phyloP scores from a whole-genome alignment of 2,797 vertebrate species.

The Sebastes itinus region DNA sequence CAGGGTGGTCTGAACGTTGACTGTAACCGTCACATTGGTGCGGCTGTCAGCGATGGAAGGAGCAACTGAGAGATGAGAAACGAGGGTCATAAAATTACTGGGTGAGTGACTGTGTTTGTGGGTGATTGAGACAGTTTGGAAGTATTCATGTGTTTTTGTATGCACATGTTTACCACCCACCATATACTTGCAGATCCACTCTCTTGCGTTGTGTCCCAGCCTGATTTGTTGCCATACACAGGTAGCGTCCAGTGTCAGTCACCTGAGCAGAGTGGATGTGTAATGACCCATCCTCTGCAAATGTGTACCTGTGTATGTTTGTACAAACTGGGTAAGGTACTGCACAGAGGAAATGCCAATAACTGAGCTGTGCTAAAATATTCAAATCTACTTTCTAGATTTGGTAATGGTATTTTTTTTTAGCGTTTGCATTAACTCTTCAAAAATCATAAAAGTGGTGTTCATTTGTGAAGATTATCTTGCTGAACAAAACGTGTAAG shows the following conservation, averaged over 20 bases:
- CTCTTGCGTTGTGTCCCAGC: conserved; percentile 90
- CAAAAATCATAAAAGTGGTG: too few relatives aligned
- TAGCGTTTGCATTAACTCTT: too few relatives aligned
- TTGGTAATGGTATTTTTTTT: not conserved
- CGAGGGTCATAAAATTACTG: not conserved
- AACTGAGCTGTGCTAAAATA: not conserved
- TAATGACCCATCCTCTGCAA: conserved; percentile 89
- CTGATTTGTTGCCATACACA: conserved; percentile 93
- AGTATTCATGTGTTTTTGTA: not conserved
- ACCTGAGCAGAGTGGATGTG: conserved; percentile 86
- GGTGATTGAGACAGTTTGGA: not conserved
- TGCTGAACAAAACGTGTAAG: too few relatives aligned
- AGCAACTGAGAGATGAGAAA: conserved; percentile 81
- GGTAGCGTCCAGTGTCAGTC: conserved; percentile 89
- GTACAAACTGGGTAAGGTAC: not conserved
- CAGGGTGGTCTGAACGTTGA: conserved; percentile 93
- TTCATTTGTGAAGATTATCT: too few relatives aligned
- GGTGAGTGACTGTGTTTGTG: not conserved
- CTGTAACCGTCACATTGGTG: conserved; percentile 87
- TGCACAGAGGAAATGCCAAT: not conserved
- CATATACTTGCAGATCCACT: conserved; percentile 90
- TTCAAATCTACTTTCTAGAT: not conserved
- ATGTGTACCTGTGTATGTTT: conserved; percentile 80
- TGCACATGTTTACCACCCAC: conserved; percentile 68
- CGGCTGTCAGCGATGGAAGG: conserved; percentile 85